phyloP scores from a whole-genome alignment of 2,888 invertebrate species.

The Girardia tigrina region DNA sequence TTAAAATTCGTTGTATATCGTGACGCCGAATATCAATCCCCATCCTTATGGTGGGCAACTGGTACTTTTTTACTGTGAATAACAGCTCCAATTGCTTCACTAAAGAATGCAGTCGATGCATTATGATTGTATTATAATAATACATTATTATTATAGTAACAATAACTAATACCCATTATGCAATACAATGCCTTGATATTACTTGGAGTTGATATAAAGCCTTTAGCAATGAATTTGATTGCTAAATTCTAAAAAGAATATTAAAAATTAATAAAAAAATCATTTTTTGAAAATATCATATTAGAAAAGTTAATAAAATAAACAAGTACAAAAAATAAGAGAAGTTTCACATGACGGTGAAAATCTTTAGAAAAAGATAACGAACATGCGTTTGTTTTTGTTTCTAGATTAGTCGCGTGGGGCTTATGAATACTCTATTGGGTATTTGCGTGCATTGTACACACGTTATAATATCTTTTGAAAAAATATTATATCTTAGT shows the following conservation, averaged over 20 bases:
- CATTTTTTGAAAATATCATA: no score
- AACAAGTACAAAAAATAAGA: no score
- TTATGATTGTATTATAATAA: background rate
- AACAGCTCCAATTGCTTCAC: background rate
- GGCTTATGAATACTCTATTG: no score
- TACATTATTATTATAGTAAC: background rate
- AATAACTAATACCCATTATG: background rate
- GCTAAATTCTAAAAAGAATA: background rate
- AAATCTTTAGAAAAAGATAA: no score
- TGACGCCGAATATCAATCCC: background rate
- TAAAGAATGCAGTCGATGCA: background rate
- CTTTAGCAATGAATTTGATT: slow-evolving; percentile 10
- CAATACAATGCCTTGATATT: slow-evolving; percentile 2
- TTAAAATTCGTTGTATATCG: background rate
- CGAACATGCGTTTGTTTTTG: no score
- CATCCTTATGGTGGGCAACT: background rate
- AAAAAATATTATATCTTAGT: no score
- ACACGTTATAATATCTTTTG: no score
- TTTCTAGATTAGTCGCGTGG: no score
- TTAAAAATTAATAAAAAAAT: background rate
- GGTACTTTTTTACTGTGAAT: background rate
- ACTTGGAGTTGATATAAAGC: slow-evolving; percentile 7
- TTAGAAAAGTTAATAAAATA: no score
- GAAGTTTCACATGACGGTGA: no score
- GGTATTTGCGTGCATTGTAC: no score